Conservation (phyloP, 1,140 invertebrate species). For the Zaprionus camerounensis region DNA sequence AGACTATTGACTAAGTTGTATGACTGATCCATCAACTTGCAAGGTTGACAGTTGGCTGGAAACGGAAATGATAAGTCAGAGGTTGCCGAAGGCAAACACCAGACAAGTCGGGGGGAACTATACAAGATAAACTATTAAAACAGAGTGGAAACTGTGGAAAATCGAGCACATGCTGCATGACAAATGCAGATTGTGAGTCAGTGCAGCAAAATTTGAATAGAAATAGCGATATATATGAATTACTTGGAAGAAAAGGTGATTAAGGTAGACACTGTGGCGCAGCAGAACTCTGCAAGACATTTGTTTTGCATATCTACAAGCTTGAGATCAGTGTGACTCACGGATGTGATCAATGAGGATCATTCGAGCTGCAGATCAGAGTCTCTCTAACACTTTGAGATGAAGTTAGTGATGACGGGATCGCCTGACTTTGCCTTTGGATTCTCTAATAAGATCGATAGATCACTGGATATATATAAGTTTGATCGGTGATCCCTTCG, state of each 20-base stretch:
- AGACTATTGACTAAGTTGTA: constrained; percentile 27
- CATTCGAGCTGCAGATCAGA: background rate
- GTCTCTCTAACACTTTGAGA: background rate
- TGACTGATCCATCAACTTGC: constrained; percentile 29
- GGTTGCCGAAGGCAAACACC: background rate
- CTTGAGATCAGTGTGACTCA: background rate
- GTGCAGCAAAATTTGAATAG: constrained; percentile 2
- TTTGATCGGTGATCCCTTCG: background rate
- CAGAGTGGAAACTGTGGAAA: background rate
- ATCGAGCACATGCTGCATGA: constrained; percentile 14
- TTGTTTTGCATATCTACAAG: background rate
- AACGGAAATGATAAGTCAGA: constrained; percentile 25
- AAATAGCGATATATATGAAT: background rate
- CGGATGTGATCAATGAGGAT: background rate
- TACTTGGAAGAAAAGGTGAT: background rate
- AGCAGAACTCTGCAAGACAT: constrained; percentile 2
- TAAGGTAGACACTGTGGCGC: background rate
- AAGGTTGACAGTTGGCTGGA: constrained; percentile 23
- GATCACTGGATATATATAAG: background rate
- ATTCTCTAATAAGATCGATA: background rate
- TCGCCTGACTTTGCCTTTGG: background rate
- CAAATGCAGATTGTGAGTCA: constrained; percentile 13
- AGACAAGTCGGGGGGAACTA: background rate
- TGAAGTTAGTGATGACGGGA: too few species aligned
- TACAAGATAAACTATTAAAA: constrained; percentile 16